A percentile compares a stretch with the other conserved stretches of the same genome.
These are phyloP conservation scores for Brotula barbata DNA, from an alignment of 2,797 vertebrate genomes.

Conservation along the genomic window DNA sequence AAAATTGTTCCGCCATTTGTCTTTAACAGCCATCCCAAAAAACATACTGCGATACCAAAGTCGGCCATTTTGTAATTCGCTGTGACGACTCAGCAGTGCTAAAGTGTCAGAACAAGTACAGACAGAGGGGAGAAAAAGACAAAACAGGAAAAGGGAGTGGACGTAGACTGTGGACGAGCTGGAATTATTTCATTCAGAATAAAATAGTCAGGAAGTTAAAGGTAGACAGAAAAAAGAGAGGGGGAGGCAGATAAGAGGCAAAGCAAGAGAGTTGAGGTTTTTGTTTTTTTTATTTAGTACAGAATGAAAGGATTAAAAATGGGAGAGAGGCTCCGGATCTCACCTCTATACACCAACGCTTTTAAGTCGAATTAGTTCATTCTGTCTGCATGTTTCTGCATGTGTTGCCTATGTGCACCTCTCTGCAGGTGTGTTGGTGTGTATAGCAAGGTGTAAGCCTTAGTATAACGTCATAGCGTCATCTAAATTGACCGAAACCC, in stretches of 20 bases:
- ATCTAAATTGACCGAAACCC: too few relatives aligned
- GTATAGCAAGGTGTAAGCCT: neutral
- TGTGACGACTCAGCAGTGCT: slow-evolving; percentile 48
- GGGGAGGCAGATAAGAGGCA: slow-evolving; percentile 5
- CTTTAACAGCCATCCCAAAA: slow-evolving; percentile 53
- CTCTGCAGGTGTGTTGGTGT: slow-evolving; percentile 1
- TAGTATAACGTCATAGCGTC: too few relatives aligned
- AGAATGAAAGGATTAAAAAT: slow-evolving; percentile 48
- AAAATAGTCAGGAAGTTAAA: slow-evolving; percentile 22
- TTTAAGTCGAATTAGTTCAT: slow-evolving; percentile 57
- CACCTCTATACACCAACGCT: slow-evolving; percentile 59
- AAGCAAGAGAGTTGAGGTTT: slow-evolving; percentile 6
- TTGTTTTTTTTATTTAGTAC: too few relatives aligned
- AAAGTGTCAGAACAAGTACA: slow-evolving; percentile 50
- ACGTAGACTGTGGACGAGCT: slow-evolving; percentile 17
- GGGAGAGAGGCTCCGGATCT: slow-evolving; percentile 47
- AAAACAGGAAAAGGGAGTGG: slow-evolving; percentile 9
- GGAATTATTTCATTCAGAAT: slow-evolving; percentile 34
- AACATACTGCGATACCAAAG: slow-evolving; percentile 50
- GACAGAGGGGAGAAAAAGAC: slow-evolving; percentile 21
- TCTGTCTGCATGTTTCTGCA: slow-evolving; percentile 26
- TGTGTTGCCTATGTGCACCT: neutral
- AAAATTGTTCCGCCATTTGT: slow-evolving; percentile 62
- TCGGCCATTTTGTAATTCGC: slow-evolving; percentile 76
- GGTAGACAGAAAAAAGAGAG: slow-evolving; percentile 5